phyloP scores from a whole-genome alignment of 2,797 vertebrate genomes.

The Chiloscyllium punctatum region DNA sequence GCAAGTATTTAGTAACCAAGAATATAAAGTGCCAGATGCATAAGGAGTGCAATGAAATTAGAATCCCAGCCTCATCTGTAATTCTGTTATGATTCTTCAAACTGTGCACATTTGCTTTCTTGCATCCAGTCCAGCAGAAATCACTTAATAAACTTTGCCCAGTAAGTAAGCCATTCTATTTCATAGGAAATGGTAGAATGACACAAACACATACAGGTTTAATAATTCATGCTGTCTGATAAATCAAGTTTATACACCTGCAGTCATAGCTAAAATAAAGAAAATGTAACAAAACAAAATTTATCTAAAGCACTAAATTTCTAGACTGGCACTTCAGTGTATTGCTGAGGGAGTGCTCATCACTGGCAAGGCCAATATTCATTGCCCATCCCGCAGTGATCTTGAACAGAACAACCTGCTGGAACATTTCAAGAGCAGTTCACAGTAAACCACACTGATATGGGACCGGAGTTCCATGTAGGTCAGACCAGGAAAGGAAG shows the following conservation, averaged over 20 bases:
- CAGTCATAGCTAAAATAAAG: no score
- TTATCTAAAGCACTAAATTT: no score
- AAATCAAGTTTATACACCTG: neutral
- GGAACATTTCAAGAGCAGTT: no score
- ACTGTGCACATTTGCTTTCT: neutral
- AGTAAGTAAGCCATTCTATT: neutral
- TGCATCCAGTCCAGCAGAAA: neutral
- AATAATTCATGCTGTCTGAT: neutral
- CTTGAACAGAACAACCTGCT: no score
- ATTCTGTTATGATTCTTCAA: neutral
- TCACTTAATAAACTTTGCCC: neutral
- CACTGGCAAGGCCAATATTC: no score
- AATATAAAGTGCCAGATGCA: neutral
- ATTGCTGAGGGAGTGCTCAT: no score
- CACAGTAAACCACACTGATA: no score
- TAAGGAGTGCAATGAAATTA: neutral
- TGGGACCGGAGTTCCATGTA: no score
- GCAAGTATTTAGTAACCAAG: neutral
- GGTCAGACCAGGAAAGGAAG: no score
- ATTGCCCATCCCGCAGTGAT: no score
- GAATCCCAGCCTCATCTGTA: neutral
- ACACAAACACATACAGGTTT: neutral
- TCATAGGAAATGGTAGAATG: neutral
- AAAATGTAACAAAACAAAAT: no score
- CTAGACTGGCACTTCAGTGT: no score